phyloP scores from a whole-genome alignment of 2,888 invertebrate genomes.

The Cheilosia impressa region DNA sequence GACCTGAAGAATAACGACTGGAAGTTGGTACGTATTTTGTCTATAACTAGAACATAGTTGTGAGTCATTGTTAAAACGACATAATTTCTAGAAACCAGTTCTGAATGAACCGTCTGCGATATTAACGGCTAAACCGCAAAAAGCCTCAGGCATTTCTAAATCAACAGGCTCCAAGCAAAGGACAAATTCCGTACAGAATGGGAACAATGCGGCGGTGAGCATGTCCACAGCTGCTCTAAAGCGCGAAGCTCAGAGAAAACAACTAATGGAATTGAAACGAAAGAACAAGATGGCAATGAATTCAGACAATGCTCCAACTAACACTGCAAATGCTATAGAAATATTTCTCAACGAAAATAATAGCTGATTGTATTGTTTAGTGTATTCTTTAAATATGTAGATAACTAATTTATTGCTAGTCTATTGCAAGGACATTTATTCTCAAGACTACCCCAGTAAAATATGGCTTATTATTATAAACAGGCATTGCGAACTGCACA shows the following conservation, averaged over 20 bases:
- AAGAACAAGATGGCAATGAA: constrained; percentile 81
- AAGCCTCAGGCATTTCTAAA: constrained; percentile 77
- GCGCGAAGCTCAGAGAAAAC: constrained; percentile 90
- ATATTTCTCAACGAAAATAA: constrained; percentile 78
- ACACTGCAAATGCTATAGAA: constrained; percentile 72
- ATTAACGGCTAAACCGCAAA: constrained; percentile 76
- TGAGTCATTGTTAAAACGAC: neutral
- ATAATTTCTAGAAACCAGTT: constrained; percentile 77
- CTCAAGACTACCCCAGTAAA: constrained; percentile 45
- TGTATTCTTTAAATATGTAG: constrained; percentile 38
- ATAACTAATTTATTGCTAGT: constrained; percentile 70
- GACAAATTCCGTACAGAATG: constrained; percentile 55
- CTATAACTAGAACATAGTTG: neutral
- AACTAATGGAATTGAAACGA: constrained; percentile 88
- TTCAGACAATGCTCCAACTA: constrained; percentile 55
- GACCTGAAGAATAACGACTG: constrained; percentile 87
- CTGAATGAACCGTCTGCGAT: constrained; percentile 70
- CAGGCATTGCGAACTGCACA: constrained; percentile 44
- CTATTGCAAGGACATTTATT: constrained; percentile 60
- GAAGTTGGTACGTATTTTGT: constrained; percentile 84
- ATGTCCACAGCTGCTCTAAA: constrained; percentile 84
- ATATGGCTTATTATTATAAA: constrained; percentile 44
- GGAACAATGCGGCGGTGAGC: constrained; percentile 76
- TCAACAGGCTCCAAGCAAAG: constrained; percentile 74
- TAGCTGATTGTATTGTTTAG: constrained; percentile 77